Evolutionary conservation across 1,140 invertebrate species (phyloP), one percentile per base, ranked within the genome.

Genomic region (Halyomorpha halys): DNA sequence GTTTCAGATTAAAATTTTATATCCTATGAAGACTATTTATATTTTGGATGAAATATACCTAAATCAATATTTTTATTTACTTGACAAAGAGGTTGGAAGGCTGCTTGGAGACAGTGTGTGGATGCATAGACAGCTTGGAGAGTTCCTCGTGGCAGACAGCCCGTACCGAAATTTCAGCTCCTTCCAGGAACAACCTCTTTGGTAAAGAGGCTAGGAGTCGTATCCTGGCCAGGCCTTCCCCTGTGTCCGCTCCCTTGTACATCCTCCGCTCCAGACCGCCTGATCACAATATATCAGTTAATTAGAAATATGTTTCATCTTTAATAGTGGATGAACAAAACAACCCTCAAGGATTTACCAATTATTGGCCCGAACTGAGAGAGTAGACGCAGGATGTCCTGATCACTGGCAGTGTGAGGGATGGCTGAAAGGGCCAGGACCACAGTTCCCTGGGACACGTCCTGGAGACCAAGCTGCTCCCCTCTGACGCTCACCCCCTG

Each of bases 241-340:
- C 75, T 15, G 76, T 76, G 67, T 76, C 75, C 13, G 76, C 72
- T 5, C 75, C 74, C 60, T 74, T 73, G 68, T 75, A 76, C 51
- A 74, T 71, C 18, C 75, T 68, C 16, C 75, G 70, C 65, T 77
- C 76, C 21, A 77, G 70, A 19, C 72, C 71, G 19, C 72, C 72
- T 73, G 67, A n/a, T 67, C 34, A 53, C 44, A 11, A 18, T 23
- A 59, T 59, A 27, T 21, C n/a, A n/a, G n/a, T n/a, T n/a, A n/a
- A n/a, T n/a, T n/a, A n/a, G n/a, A n/a, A n/a, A n/a, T n/a, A n/a
- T n/a, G n/a, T n/a, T n/a, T n/a, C n/a, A n/a, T n/a, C n/a, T n/a
- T n/a, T n/a, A n/a, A n/a, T n/a, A n/a, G 27, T 30, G 27, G 27
- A 30, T 8, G 27, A 30, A 30, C 27, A 4, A 30, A 8, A 30